These are phyloP conservation scores for Aphelocoma californica DNA, from an alignment of 2,797 vertebrate genomes.

Conservation along the genomic window DNA sequence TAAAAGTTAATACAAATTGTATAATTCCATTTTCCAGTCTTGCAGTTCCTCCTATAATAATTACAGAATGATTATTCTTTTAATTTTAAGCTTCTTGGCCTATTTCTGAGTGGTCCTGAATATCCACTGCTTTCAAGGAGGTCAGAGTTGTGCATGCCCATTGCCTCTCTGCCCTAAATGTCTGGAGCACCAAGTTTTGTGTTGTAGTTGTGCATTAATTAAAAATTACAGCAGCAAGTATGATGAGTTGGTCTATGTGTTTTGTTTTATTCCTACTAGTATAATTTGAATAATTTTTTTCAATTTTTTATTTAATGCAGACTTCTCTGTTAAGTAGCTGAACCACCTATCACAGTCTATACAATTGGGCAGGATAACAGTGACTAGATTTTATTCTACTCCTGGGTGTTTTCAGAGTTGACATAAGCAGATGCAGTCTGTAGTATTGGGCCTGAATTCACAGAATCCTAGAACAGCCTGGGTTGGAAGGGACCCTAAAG, in stretches of 20 bases:
- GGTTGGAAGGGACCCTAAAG: background rate
- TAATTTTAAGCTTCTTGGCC: background rate
- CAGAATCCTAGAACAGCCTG: background rate
- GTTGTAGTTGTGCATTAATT: background rate
- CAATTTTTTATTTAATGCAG: background rate
- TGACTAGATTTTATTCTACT: background rate
- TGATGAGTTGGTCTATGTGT: background rate
- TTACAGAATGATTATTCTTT: background rate
- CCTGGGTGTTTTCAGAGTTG: background rate
- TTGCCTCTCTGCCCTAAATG: background rate
- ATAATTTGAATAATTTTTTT: background rate
- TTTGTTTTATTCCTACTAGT: background rate
- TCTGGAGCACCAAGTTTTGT: background rate
- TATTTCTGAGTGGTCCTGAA: background rate
- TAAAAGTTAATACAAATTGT: background rate
- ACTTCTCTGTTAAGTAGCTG: background rate
- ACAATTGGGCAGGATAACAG: background rate
- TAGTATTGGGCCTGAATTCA: background rate
- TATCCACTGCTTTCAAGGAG: background rate
- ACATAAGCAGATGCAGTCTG: background rate
- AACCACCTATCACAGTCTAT: background rate
- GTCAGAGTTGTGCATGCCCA: background rate
- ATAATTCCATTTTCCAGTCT: background rate
- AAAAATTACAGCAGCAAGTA: background rate
- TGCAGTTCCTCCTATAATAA: background rate